A percentile compares a stretch with the other conserved stretches of the same genome.
phyloP scores from a whole-genome alignment of 2,888 invertebrate species.

The Drosophila monieri region DNA sequence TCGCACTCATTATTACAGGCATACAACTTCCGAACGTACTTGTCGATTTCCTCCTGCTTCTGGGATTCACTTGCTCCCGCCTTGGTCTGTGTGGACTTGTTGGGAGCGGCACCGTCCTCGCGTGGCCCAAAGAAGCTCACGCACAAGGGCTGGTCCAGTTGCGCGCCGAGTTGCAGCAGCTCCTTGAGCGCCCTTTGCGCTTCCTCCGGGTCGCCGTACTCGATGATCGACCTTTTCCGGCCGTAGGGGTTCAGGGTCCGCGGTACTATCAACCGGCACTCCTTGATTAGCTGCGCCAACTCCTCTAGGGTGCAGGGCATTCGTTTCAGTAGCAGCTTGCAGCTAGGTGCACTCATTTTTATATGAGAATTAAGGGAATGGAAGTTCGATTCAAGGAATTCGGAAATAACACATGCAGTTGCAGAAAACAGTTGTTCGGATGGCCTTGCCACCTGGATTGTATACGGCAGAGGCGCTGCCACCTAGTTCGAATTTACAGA shows the following conservation, averaged over 20 bases:
- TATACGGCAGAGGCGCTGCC: constrained; percentile 2
- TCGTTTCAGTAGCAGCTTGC: constrained; percentile 73
- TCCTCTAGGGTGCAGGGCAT: constrained; percentile 73
- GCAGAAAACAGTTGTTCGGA: not conserved
- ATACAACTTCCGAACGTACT: constrained; percentile 86
- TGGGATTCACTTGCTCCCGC: not conserved
- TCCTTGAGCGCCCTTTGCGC: constrained; percentile 61
- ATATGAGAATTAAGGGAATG: not conserved
- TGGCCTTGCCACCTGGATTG: not conserved
- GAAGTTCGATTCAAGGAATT: no score
- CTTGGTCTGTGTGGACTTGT: constrained; percentile 56
- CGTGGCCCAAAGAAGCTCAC: constrained; percentile 54
- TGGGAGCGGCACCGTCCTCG: constrained; percentile 15
- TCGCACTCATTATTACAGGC: constrained; percentile 86
- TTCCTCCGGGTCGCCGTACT: constrained; percentile 53
- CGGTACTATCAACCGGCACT: constrained; percentile 56
- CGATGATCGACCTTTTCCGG: constrained; percentile 48
- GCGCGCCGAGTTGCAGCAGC: constrained; percentile 46
- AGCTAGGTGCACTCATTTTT: constrained; percentile 33
- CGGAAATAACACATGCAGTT: not conserved
- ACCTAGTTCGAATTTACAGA: not conserved
- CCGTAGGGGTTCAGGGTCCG: constrained; percentile 61
- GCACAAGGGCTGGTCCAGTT: constrained; percentile 61
- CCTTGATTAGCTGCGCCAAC: constrained; percentile 56
- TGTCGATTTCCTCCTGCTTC: constrained; percentile 78